Base-by-base conservation (phyloP, 2,797 vertebrate genomes). In the Siniperca undulata region DNA sequence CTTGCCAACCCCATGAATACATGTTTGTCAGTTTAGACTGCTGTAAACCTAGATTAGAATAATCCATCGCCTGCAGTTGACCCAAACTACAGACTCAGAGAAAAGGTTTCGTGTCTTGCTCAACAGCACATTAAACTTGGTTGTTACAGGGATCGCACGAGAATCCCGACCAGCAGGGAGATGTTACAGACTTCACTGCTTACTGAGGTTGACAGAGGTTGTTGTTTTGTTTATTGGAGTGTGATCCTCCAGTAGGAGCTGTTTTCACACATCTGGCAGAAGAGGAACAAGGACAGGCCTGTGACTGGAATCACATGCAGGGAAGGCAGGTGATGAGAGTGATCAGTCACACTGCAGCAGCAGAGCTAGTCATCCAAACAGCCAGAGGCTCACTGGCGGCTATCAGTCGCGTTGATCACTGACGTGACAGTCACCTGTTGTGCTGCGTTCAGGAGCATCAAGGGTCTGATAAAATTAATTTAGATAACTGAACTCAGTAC, bases 271-370 rank as follows among this genome's bases (percentile, higher is more conserved):
- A 91, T 94, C 89, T 88, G 89, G 85, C 62, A 84, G 83, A 93
- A 91, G 89, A 90, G 94, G 93, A 95, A 95, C 92, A 92, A 91
- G 89, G 85, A 92, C 82, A 83, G 85, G 88, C 89, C 92, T 94
- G 93, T 95, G 94, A 92, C 93, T 89, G 81, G 87, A 80, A 95
- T 96, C 95, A 96, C 95, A 96, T 95, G 94, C 86, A 84, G 81
- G 70, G 58, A 88, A 95, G 91, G 95, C 93, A 95, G 95, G 94
- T 95, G 93, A 95, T 94, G 87, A 82, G 90, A 90, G 86, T 89
- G 93, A 94, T 91, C 87, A 81, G 91, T 93, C 92, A 93, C 90
- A 93, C 90, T 90, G 88, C 85, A 87, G 90, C 90, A 88, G 80
- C 82, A 80, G 52, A 73, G 78, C 83, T 78, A 94, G 92, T 94